Evolutionary conservation across 2,888 invertebrate genomes (phyloP), one percentile per base, ranked within the genome.

Genomic region (Plagodis dolabraria): DNA sequence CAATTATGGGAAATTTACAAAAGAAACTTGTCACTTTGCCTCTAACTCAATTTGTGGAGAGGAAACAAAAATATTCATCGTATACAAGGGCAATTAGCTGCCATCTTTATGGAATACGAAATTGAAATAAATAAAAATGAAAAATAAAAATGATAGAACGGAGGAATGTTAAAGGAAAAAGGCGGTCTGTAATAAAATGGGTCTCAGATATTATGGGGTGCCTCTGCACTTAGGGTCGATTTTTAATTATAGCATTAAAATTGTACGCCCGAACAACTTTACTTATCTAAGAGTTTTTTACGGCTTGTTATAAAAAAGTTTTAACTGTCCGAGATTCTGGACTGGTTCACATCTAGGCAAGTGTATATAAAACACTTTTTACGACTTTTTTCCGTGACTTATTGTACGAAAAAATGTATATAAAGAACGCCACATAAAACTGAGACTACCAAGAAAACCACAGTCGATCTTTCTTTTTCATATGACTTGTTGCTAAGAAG

Each of bases 171-270:
- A 55, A 60, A 59, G 57, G 60, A 58, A 63, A 58, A 69, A 65
- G 52, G 50, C 33, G 48, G 61, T 64, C 66, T 53, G 60, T 63
- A 63, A 70, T 64, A 63, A 72, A 69, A 71, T 68, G 55, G 57
- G 62, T 58, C 63, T 64, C 47, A 63, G 57, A 50, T 64, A 63
- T 61, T 55, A 63, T 55, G 51, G 35, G 62, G 45, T 36, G 54
- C 35, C 52, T 11, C 47, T 52, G 63, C 63, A 58, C 66, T 66
- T 57, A 59, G 55, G 53, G 57, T 56, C 40, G 46, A 66, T 63
- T 62, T 78, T 78, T 80, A 79, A 82, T 82, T 79, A 77, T 71
- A 57, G 58, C 63, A 75, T 77, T 76, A 77, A 75, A 67, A 62
- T 64, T 67, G 64, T 22, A 63, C 66, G 56, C 47, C 51, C 53